Evolutionary conservation across 2,888 invertebrate species (phyloP).

Genomic region (Tetranychus piercei): DNA sequence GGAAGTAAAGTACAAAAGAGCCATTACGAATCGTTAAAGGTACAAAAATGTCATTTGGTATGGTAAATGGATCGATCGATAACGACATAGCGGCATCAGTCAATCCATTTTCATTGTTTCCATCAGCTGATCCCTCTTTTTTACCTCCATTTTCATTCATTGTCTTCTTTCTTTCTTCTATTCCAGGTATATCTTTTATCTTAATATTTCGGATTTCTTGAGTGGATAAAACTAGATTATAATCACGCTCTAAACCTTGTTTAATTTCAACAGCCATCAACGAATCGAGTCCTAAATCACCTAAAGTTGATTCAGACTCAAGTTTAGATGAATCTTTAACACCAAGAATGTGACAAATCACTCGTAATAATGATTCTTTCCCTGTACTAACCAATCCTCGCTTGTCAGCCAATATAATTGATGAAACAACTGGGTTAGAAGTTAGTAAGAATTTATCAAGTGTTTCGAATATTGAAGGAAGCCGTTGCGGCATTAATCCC

Average conservation of each 20-base stretch:
- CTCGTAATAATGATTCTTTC: constrained; percentile 12
- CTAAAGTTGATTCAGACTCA: constrained; percentile 53
- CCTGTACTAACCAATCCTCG: background rate
- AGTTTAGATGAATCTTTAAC: constrained; percentile 57
- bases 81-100: background rate
- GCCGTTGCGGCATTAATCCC: constrained; percentile 84
- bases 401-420: constrained; percentile 13
- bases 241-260: constrained; percentile 56
- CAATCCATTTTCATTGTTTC: background rate
- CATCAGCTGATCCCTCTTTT: background rate
- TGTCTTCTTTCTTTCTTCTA: constrained; percentile 21
- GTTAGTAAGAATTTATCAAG: constrained; percentile 77
- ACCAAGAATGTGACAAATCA: constrained; percentile 36
- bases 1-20: background rate
- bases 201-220: constrained; percentile 73
- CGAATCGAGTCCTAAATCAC: constrained; percentile 92
- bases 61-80: background rate
- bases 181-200: constrained; percentile 49
- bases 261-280: constrained; percentile 94
- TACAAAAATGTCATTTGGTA: background rate
- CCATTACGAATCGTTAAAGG: background rate
- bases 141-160: background rate
- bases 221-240: constrained; percentile 68
- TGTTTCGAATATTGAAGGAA: constrained; percentile 68
- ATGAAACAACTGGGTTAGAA: constrained; percentile 43